Conservation (phyloP, 1,140 invertebrate species). For the Solen grandis region DNA sequence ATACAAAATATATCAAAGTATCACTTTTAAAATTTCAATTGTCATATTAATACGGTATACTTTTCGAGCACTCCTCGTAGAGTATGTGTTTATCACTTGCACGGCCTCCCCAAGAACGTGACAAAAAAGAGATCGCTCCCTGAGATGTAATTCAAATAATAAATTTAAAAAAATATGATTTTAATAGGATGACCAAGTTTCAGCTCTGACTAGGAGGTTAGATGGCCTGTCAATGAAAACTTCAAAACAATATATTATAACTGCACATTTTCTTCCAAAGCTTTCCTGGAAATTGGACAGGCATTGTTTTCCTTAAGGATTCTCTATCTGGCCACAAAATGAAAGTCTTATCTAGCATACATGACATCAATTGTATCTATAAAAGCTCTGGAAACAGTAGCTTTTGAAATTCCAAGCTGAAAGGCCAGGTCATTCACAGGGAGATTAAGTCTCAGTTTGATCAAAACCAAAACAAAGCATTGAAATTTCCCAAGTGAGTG, state of each 20-base stretch:
- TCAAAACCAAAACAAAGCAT: no score
- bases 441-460: no score
- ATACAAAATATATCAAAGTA: no score
- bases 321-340: conserved; percentile 58
- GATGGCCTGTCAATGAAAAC: conserved; percentile 50
- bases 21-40: no score
- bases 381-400: conserved; percentile 28
- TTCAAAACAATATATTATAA: conserved; percentile 64
- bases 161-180: conserved; percentile 51
- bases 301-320: conserved; percentile 44
- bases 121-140: conserved; percentile 53
- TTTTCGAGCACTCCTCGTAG: no score
- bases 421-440: conserved; percentile 19
- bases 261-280: conserved; percentile 53
- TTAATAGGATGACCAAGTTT: conserved; percentile 53
- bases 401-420: conserved; percentile 30
- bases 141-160: conserved; percentile 55
- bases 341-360: conserved; percentile 17
- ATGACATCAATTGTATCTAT: conserved; percentile 52
- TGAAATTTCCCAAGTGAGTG: no score
- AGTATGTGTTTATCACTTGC: conserved; percentile 46
- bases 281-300: conserved; percentile 52
- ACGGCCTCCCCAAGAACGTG: conserved; percentile 54
- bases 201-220: conserved; percentile 37
- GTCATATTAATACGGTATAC: no score